Percentiles rank a stretch among this genome's conserved stretches.
These are phyloP conservation scores for Stegastes partitus DNA, from an alignment of 2,113 vertebrate species.

Conservation along the genomic window DNA sequence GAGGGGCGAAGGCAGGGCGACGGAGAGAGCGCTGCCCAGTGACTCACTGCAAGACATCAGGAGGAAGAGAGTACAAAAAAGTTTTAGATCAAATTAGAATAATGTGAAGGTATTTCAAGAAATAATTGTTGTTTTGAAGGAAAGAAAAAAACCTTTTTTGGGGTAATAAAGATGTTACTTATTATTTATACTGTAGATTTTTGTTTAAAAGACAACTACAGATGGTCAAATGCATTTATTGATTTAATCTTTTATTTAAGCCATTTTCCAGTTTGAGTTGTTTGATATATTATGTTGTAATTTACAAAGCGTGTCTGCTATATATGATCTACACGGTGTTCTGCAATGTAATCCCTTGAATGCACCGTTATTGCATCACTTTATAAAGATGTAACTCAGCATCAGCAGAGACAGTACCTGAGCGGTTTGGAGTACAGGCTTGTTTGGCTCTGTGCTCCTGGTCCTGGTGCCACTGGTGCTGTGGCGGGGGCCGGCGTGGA, in stretches of 20 bases:
- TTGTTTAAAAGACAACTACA: no score
- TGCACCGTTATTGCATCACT: background rate
- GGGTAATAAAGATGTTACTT: no score
- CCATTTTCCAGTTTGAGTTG: background rate
- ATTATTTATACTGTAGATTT: no score
- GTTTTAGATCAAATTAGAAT: background rate
- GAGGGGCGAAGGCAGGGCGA: constrained; percentile 77
- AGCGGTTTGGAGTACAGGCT: constrained; percentile 93
- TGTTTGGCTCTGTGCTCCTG: constrained; percentile 82
- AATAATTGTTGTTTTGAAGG: background rate
- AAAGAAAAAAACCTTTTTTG: no score
- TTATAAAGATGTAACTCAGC: background rate
- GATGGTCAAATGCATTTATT: no score
- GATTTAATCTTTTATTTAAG: background rate
- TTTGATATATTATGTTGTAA: no score
- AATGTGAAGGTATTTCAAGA: background rate
- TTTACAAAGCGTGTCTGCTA: background rate
- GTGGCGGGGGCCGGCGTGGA: constrained; percentile 58
- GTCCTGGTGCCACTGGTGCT: constrained; percentile 54
- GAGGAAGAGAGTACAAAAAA: background rate
- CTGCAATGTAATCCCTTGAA: background rate
- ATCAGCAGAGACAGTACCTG: constrained; percentile 79
- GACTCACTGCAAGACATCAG: constrained; percentile 74
- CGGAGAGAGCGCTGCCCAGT: constrained; percentile 76
- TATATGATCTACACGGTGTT: background rate